Percentiles rank a stretch among this genome's conserved stretches.
Evolutionary conservation across 2,113 vertebrate genomes (phyloP).

Genomic region (Dipodomys ordii): DNA sequence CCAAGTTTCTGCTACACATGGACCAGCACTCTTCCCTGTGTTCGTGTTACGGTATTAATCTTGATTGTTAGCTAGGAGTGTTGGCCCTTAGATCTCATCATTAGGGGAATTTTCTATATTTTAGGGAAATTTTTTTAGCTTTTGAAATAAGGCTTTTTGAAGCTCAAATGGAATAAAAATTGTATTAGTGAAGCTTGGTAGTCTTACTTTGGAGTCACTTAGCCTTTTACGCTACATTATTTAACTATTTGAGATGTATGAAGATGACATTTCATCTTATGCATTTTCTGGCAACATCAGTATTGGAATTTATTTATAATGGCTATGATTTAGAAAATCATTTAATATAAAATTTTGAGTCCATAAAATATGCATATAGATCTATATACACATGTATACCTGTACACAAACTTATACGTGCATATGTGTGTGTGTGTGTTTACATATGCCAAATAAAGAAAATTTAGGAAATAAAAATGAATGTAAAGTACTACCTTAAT

Average conservation of each 20-base stretch:
- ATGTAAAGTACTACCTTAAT: not conserved
- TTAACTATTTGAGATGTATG: slow-evolving; percentile 51
- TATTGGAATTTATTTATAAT: not conserved
- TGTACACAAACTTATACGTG: not conserved
- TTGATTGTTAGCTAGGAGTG: slow-evolving; percentile 46
- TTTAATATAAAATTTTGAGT: not conserved
- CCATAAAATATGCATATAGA: not conserved
- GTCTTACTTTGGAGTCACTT: slow-evolving; percentile 56
- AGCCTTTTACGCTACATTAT: slow-evolving; percentile 30
- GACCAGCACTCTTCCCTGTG: slow-evolving; percentile 39
- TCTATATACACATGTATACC: not conserved
- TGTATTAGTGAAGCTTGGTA: slow-evolving; percentile 58
- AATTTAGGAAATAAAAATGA: not conserved
- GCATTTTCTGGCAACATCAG: not conserved
- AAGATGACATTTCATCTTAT: slow-evolving; percentile 23
- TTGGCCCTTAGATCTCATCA: slow-evolving; percentile 60
- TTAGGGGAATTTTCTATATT: not conserved
- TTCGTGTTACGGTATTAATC: slow-evolving; percentile 67
- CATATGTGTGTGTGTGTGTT: not conserved
- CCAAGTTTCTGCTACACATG: slow-evolving; percentile 6
- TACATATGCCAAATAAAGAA: not conserved
- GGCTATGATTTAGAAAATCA: slow-evolving; percentile 31
- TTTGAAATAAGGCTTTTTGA: slow-evolving; percentile 55
- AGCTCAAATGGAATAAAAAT: slow-evolving; percentile 52
- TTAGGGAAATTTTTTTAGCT: not conserved